Percentiles rank a stretch among this genome's conserved stretches.
These are phyloP conservation scores for Sylvilagus floridanus DNA, from an alignment of 2,797 vertebrate species.

Conservation along the genomic window DNA sequence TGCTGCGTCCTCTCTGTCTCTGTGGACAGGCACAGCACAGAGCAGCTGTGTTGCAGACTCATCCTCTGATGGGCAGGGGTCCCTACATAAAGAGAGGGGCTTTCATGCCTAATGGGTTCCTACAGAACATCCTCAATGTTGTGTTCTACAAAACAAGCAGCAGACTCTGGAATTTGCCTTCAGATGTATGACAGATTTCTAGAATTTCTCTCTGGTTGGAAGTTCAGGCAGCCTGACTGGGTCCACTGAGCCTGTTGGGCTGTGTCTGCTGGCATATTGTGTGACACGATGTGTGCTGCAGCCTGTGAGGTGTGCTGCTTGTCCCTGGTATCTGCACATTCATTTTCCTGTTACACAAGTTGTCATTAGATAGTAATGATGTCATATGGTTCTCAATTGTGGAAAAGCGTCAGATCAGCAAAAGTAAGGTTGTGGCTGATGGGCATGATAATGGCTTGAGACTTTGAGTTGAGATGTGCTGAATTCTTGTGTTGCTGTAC, in stretches of 20 bases:
- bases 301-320: not conserved
- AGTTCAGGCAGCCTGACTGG: not conserved
- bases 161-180: not conserved
- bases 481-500: not conserved
- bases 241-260: not conserved
- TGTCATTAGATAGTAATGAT: not conserved
- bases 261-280: not conserved
- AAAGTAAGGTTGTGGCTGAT: not conserved
- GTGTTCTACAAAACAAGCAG: not conserved
- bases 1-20: too few relatives aligned
- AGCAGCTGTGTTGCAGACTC: not conserved
- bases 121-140: not conserved
- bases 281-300: not conserved
- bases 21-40: not conserved
- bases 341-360: not conserved
- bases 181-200: not conserved
- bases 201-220: not conserved
- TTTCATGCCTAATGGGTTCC: not conserved
- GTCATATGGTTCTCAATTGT: not conserved
- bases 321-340: not conserved
- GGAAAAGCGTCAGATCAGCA: not conserved
- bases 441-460: not conserved
- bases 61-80: not conserved
- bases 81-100: not conserved
- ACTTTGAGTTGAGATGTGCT: not conserved